phyloP scores from a whole-genome alignment of 2,797 vertebrate genomes.

The Microctenopoma steveboyesi region DNA sequence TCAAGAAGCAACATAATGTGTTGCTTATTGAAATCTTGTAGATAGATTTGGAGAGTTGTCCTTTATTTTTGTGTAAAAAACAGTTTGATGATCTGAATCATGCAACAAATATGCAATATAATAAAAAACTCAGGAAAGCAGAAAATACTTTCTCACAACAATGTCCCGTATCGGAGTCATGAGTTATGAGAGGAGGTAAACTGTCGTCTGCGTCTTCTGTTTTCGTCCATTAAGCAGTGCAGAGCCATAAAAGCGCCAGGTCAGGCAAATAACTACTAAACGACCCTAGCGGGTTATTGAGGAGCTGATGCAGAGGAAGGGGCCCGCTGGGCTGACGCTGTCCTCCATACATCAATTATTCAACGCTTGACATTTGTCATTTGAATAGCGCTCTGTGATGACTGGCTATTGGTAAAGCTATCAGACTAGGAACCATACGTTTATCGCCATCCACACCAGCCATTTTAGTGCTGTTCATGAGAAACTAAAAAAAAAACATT shows the following conservation, averaged over 20 bases:
- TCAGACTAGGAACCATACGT: slow-evolving; percentile 42
- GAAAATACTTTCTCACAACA: too few species aligned
- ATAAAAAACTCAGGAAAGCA: too few species aligned
- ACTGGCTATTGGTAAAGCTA: slow-evolving; percentile 48
- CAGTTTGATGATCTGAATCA: too few species aligned
- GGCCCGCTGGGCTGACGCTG: slow-evolving; percentile 22
- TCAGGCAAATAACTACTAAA: slow-evolving; percentile 67
- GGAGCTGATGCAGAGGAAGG: slow-evolving; percentile 44
- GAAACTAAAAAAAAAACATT: slow-evolving; percentile 50
- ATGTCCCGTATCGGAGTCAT: slow-evolving; percentile 14
- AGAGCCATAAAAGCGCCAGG: slow-evolving; percentile 58
- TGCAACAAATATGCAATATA: too few species aligned
- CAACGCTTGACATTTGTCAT: slow-evolving; percentile 54
- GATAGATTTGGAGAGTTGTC: too few species aligned
- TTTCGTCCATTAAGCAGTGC: slow-evolving; percentile 74
- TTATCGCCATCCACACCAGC: slow-evolving; percentile 38
- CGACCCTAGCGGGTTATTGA: slow-evolving; percentile 34
- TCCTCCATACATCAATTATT: slow-evolving; percentile 59
- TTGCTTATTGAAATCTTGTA: too few species aligned
- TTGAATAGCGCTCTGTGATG: slow-evolving; percentile 40
- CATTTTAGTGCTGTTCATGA: slow-evolving; percentile 49
- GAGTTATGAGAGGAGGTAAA: slow-evolving; percentile 43
- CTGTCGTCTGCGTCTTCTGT: slow-evolving; percentile 52
- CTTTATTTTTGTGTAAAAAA: too few species aligned
- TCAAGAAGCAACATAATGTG: too few species aligned